Base-by-base conservation (phyloP, 2,113 vertebrate genomes). In the Misgurnus mizolepis region DNA sequence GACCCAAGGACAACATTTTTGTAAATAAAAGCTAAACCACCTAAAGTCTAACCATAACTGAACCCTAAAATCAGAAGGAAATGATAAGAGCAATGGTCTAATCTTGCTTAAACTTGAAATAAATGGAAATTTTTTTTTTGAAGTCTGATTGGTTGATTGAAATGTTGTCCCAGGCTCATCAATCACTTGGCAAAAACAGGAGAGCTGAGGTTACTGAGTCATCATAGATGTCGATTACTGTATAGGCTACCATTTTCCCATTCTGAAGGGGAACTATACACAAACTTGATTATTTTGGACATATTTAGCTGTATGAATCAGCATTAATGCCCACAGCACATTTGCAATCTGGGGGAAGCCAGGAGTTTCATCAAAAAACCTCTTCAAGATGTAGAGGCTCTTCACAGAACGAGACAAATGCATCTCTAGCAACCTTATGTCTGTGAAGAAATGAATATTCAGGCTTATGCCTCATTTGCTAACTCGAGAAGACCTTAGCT, bases 241-340 rank as follows among this genome's bases (percentile, higher is more conserved):
- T 65, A 39, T 76, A 22, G 22, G 61, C 15, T 55, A 34, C 49
- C 1, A 45, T 56, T 68, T 75, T 55, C 9, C 22, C 45, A 73
- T 79, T 83, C 73, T 40, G 10, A 15, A 53, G 8, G 67, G 69
- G 78, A 76, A 65, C 73, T 39, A 49, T 14, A 18, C 56, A 45
- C 39, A 67, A 40, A 10, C 39, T 55, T 65, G 76, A 85, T 80
- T 85, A 74, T 75, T 81, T 70, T 53, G 39, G 72, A 85, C 62
- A 75, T 69, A 17, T 71, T 60, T 67, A 34, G 64, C 71, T 81
- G 69, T 71, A 71, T 82, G 79, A 85, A 80, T 39, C 58, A 81
- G 62, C 84, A 87, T 90, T 87, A 84, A 90, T 86, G 86, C 62
- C 50, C 55, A 40, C 58, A 69, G 76, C 82, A 47, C 50, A 75